Evolutionary conservation across 2,113 vertebrate genomes (phyloP).

Genomic region (Aramus guarauna): DNA sequence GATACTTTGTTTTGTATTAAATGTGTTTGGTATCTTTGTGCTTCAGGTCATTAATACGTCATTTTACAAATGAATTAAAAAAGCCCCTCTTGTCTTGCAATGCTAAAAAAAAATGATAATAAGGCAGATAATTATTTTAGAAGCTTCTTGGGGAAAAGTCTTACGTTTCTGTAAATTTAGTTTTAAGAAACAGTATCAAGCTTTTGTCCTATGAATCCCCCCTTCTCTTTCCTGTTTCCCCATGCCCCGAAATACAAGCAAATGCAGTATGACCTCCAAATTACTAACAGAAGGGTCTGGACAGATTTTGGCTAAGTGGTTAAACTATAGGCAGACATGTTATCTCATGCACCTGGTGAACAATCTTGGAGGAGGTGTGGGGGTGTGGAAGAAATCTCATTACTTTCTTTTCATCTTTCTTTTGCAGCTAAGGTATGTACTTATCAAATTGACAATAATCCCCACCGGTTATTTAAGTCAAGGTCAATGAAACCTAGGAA

Average conservation of each 20-base stretch:
- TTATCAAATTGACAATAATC: neutral
- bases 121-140: neutral
- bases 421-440: neutral
- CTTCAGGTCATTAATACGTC: neutral
- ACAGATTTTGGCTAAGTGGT: neutral
- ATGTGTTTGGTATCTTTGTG: neutral
- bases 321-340: neutral
- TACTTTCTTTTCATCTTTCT: neutral
- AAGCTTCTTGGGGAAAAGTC: neutral
- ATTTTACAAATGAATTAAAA: neutral
- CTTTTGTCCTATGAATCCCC: neutral
- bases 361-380: neutral
- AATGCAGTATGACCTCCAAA: neutral
- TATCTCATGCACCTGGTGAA: neutral
- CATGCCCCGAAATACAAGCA: neutral
- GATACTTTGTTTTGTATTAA: neutral
- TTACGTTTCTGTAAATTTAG: neutral
- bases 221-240: neutral
- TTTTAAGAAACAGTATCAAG: neutral
- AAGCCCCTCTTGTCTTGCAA: fast-evolving
- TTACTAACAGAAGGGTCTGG: neutral
- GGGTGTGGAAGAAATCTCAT: neutral
- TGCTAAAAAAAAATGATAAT: neutral
- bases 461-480: neutral
- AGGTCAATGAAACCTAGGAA: neutral